Conservation (phyloP, 2,888 invertebrate genomes). For the Agonopterix heracliana region DNA sequence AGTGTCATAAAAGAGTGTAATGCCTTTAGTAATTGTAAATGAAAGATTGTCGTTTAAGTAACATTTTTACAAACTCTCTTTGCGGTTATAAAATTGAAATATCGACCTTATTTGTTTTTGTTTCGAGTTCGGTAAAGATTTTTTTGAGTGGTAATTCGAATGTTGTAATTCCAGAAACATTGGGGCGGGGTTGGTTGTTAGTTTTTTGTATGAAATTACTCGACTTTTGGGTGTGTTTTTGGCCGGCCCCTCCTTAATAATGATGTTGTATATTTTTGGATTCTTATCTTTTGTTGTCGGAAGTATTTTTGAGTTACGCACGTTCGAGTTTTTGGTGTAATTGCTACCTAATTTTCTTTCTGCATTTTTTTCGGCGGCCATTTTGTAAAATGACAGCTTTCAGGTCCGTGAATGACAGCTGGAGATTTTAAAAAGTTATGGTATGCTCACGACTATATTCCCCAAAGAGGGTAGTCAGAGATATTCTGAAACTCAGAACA, state of each 20-base stretch:
- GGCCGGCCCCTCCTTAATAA: conserved; percentile 1
- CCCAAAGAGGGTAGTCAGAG: no score
- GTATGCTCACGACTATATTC: no score
- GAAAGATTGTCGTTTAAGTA: background rate
- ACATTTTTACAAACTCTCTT: background rate
- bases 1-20: background rate
- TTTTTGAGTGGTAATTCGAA: background rate
- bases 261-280: background rate
- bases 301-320: background rate
- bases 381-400: no score
- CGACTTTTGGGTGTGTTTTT: conserved; percentile 1
- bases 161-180: no score
- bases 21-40: background rate
- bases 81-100: background rate
- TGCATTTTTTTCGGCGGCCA: no score
- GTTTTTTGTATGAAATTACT: conserved; percentile 5
- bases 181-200: no score
- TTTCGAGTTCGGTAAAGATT: background rate
- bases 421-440: no score
- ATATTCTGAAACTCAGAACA: no score
- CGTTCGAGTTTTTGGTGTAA: no score
- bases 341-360: no score
- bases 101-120: background rate
- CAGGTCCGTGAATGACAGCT: no score
- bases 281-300: background rate